These are phyloP conservation scores for Drosophila recens DNA, from an alignment of 2,888 invertebrate genomes.

Conservation along the genomic window DNA sequence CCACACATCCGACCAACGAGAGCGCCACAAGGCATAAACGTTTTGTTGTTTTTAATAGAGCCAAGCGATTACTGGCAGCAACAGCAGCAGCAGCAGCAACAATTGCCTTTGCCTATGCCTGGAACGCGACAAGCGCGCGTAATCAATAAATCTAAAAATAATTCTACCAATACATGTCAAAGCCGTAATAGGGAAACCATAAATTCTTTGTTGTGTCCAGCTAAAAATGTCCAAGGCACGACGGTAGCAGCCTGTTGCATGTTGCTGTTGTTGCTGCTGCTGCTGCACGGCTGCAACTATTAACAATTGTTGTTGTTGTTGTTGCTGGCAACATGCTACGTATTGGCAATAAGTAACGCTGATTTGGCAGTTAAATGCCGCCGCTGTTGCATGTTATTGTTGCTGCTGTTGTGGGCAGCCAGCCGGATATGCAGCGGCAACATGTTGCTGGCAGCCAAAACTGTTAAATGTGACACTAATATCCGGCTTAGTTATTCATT, in stretches of 20 bases:
- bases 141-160: slow-evolving; percentile 84
- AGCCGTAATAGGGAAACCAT: slow-evolving; percentile 84
- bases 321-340: slow-evolving; percentile 67
- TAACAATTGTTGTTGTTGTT: slow-evolving; percentile 64
- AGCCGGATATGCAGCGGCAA: slow-evolving; percentile 74
- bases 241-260: slow-evolving; percentile 73
- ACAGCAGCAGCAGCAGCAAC: slow-evolving; percentile 48
- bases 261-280: slow-evolving; percentile 54
- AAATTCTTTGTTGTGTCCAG: slow-evolving; percentile 82
- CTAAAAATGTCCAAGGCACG: slow-evolving; percentile 72
- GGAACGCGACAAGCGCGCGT: slow-evolving; percentile 76
- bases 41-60: slow-evolving; percentile 79
- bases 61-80: slow-evolving; percentile 71
- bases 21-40: slow-evolving; percentile 80
- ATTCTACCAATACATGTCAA: slow-evolving; percentile 84
- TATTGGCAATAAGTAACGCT: slow-evolving; percentile 81
- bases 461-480: slow-evolving; percentile 78
- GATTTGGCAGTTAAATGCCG: slow-evolving; percentile 81
- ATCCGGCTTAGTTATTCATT: slow-evolving; percentile 62
- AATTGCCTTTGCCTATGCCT: slow-evolving; percentile 57
- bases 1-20: slow-evolving; percentile 57
- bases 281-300: slow-evolving; percentile 66
- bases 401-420: slow-evolving; percentile 59
- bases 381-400: slow-evolving; percentile 43
- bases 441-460: slow-evolving; percentile 77